Base-by-base conservation (phyloP, 2,113 vertebrate genomes). In the Natator depressus region DNA sequence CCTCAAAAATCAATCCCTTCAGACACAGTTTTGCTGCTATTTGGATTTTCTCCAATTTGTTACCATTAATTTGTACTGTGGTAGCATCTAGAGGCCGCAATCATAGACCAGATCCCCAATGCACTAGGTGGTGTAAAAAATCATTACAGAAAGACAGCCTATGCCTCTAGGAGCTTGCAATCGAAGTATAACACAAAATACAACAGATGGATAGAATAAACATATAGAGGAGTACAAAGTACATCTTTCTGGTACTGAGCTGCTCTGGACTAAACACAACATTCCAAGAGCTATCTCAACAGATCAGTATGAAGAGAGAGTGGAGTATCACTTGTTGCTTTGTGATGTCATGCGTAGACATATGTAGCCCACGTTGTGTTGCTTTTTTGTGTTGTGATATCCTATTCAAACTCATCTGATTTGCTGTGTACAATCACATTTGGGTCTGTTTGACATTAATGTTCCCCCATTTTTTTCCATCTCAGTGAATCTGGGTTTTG, bases 21-120 rank as follows among this genome's bases (percentile, higher is more conserved):
- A 55, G 38, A 24, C 12, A 27, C 69, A 2, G 91, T 19, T 81
- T 62, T 88, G 82, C 49, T 89, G 29, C 5, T 72, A 9, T 3
- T 29, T 76, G n/a, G 5, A 76, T 24, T 84, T 2, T 91, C 80
- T 38, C 20, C 2, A 0, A 89, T 9, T 31, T 59, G 0, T 49
- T 13, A 50, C 57, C 82, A 10, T 86, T 92, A 42, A 76, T 76
- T 76, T 76, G 10, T 46, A 42, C 17, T 46, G 22, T 42, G 42
- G 22, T 42, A 46, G 10, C 72, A 46, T 24, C 72, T 46, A 76
- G 38, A 25, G 72, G 38, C 12, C 10, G 22, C 38, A 27, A 12
- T 46, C 38, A 76, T 76, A 46, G 72, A 46, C 22, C 10, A 76
- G 6, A 6, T 10, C n/a, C 38, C n/a, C 10, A 42, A 22, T 76